Conservation (phyloP, 2,797 vertebrate species). For the Pipistrellus kuhlii region DNA sequence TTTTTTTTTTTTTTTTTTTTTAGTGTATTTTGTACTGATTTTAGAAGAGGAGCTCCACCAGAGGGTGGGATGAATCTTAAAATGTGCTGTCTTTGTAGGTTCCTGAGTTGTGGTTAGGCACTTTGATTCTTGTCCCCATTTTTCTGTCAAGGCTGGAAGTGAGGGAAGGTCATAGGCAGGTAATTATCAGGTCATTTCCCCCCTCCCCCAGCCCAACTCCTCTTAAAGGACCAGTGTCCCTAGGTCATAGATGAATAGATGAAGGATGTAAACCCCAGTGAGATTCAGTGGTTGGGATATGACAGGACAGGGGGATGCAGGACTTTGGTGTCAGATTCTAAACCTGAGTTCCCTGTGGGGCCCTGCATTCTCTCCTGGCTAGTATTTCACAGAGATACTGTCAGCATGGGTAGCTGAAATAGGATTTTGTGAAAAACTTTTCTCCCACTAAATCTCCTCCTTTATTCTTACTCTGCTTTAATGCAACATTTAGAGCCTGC, state of each 20-base stretch:
- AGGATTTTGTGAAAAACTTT: background rate
- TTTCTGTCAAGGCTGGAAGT: background rate
- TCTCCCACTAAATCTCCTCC: background rate
- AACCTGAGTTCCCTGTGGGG: background rate
- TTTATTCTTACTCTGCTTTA: background rate
- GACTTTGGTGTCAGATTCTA: background rate
- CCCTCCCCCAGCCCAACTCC: background rate
- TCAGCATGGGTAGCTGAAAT: background rate
- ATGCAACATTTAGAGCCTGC: background rate
- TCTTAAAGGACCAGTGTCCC: fast-evolving
- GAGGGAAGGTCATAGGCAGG: background rate
- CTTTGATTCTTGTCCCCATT: background rate
- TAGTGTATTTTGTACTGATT: background rate
- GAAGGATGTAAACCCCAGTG: background rate
- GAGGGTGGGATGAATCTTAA: background rate
- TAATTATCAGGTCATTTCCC: background rate
- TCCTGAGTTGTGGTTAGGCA: background rate
- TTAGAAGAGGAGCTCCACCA: background rate
- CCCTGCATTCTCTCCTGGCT: background rate
- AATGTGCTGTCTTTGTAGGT: background rate
- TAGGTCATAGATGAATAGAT: background rate
- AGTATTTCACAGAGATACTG: background rate
- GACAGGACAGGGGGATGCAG: fast-evolving
- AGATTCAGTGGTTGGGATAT: fast-evolving
- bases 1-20: background rate